Base-by-base conservation (phyloP, 1,140 invertebrate genomes). In the Armadillidium nasatum region DNA sequence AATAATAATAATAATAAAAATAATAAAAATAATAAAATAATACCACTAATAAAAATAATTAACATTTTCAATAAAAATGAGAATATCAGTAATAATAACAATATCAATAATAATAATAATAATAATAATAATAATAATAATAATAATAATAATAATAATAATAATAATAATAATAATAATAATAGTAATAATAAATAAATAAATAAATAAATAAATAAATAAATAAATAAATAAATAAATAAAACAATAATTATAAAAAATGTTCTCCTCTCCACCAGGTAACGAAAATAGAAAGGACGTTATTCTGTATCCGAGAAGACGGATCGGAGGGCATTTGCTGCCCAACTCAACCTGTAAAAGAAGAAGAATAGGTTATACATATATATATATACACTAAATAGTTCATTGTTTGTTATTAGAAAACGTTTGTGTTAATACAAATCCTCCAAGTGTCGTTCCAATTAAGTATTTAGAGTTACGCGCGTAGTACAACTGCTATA, bases 301-400 rank as follows among this genome's bases (percentile, higher is more conserved):
- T 96, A 0, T 95, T 95, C 86, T 94, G 93, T 83, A 94, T 94
- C 79, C 87, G 89, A 76, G 88, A 90, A 72, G 93, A 95, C 79
- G 93, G 93, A 6, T 88, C 88, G 13, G 93, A 95, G 86, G 91
- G 92, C 0, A 87, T 93, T 60, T 94, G 92, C 83, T 94, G 91
- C 84, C 91, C 92, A 0, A 93, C 91, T 2, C 88, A 88, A 76
- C 87, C 88, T 72, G 85, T 88, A 33, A 87, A 87, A 75, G 90
- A 90, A 70, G 89, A 78, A 19, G 50, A 73, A 19, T 50, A 50
- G n/a, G n/a, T n/a, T n/a, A 50, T 10, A 50, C 46, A 10, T 50
- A 50, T 10, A 50, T 9, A 50, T 10, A 50, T 50, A 50, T 10
- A 15, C 9, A 50, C 9, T 50, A 50, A 50, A 9, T 50, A 10